Evolutionary conservation across 2,797 vertebrate genomes (phyloP), one percentile per base, ranked within the genome.

Genomic region (Morelia viridis): DNA sequence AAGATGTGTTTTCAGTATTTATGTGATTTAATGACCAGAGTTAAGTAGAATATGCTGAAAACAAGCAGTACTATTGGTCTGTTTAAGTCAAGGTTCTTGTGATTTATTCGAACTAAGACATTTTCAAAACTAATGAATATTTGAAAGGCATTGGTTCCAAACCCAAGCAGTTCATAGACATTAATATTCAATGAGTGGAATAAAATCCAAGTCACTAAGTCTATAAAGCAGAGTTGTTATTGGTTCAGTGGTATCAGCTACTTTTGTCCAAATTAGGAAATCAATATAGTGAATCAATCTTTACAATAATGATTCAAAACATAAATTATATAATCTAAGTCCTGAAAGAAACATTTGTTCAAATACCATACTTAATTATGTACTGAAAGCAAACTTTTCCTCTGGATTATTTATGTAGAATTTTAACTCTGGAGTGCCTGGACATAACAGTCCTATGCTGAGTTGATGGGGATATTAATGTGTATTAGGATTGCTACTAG

Each of bases 1-100:
- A 71, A 68, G n/a, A 57, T 86, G 10, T 80, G n/a, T 76, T 57
- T 87, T 90, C 85, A 31, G 65, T 87, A 92, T 90, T 89, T 71
- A n/a, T 87, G 68, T 84, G 5, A 65, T 6, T 83, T 88, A 60
- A 57, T 13, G 22, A 87, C 57, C 11, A 64, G 22, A 46, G n/a
- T 86, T 15, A 56, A 85, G 60, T n/a, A 28, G 17, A 65, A 56
- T 83, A 76, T 90, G 58, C 46, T 86, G n/a, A 35, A 26, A 4
- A 31, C 31, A 89, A 62, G 10, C 50, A n/a, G 28, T 89, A 11
- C 26, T 92, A 22, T 87, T 92, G 26, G 4, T 60, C 26, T 31
- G 68, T 88, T 87, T n/a, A 28, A 90, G 58, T 13, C 19, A 90
- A 87, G 46, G 64, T 26, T 46, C 35, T 28, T 84, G 46, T 85